These are phyloP conservation scores for Tipula unca DNA, from an alignment of 2,888 invertebrate species.

Conservation along the genomic window DNA sequence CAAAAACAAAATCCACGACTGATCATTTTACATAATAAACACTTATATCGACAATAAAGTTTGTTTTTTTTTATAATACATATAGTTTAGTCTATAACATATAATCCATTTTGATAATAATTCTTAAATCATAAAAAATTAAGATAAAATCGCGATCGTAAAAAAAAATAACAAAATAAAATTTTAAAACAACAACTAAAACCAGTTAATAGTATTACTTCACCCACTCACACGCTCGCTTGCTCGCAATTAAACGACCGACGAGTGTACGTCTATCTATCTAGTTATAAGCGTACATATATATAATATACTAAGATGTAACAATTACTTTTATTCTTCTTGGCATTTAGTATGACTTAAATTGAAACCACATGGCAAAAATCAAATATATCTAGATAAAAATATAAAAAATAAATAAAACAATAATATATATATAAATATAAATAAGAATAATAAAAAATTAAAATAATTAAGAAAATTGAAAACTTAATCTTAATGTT, in stretches of 20 bases:
- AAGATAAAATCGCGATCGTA: neutral
- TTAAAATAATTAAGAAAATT: neutral
- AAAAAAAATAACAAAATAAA: neutral
- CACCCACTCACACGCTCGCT: neutral
- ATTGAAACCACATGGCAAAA: neutral
- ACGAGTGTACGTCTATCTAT: neutral
- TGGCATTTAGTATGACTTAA: constrained; percentile 8
- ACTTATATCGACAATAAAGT: neutral
- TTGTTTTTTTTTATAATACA: neutral
- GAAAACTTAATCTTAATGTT: neutral
- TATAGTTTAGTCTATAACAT: no score
- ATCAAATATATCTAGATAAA: neutral
- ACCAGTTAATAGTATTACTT: neutral
- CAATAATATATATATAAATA: neutral
- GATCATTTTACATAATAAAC: neutral
- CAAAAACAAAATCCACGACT: no score
- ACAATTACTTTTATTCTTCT: neutral
- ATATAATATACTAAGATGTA: neutral
- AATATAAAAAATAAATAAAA: neutral
- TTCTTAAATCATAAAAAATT: neutral
- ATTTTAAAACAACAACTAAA: neutral
- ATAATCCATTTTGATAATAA: neutral
- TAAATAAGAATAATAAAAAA: neutral
- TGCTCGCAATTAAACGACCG: neutral
- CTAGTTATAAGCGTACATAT: neutral